phyloP scores from a whole-genome alignment of 2,888 invertebrate genomes.

The Coleophora flavipennella region DNA sequence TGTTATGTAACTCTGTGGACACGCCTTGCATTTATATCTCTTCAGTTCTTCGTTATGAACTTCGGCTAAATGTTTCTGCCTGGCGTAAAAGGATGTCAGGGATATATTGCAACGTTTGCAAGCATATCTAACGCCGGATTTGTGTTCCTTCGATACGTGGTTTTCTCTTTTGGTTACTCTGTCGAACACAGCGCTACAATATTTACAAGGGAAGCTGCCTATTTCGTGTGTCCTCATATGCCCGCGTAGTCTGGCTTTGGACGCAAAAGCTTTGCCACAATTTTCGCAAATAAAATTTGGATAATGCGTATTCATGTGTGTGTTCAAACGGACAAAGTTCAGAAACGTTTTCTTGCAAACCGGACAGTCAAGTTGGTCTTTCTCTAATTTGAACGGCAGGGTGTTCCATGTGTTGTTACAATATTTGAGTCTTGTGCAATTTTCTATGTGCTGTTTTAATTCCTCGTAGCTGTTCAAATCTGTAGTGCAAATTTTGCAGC shows the following conservation, averaged over 20 bases:
- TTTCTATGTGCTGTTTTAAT: constrained; percentile 39
- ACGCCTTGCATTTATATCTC: constrained; percentile 59
- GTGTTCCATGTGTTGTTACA: constrained; percentile 37
- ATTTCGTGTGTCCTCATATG: constrained; percentile 69
- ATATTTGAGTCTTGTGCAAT: constrained; percentile 35
- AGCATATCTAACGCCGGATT: constrained; percentile 51
- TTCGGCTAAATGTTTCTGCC: constrained; percentile 60
- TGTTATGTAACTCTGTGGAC: constrained; percentile 61
- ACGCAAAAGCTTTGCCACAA: constrained; percentile 70
- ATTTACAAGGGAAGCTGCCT: constrained; percentile 53
- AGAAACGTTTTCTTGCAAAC: constrained; percentile 54
- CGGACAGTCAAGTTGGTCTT: constrained; percentile 58
- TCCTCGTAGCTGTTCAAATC: constrained; percentile 40
- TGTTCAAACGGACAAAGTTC: constrained; percentile 56
- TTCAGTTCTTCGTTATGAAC: constrained; percentile 56
- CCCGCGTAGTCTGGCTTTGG: constrained; percentile 57
- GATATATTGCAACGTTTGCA: constrained; percentile 57
- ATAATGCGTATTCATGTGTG: constrained; percentile 68
- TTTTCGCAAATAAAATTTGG: constrained; percentile 65
- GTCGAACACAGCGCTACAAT: constrained; percentile 53
- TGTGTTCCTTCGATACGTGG: constrained; percentile 61
- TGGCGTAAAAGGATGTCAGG: constrained; percentile 52
- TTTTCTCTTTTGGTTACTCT: constrained; percentile 57
- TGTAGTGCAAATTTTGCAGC: constrained; percentile 50
- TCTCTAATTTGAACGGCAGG: constrained; percentile 56